Percentiles rank a stretch among this genome's conserved stretches.
phyloP scores from a whole-genome alignment of 2,888 invertebrate species.

The Heteromurus nitidus region DNA sequence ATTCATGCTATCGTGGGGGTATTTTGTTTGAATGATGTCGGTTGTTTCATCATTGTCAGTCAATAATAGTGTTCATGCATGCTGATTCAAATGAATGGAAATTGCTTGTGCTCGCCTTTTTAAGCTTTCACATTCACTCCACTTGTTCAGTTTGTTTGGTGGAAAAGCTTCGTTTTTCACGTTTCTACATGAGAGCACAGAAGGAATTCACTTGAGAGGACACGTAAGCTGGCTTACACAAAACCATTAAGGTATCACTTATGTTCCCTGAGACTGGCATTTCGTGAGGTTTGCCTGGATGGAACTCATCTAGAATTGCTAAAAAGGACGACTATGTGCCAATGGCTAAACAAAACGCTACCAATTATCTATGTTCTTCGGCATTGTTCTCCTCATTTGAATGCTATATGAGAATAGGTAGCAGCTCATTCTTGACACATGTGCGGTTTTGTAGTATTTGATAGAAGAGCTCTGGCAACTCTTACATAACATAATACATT shows the following conservation, averaged over 20 bases:
- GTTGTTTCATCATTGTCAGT: conserved; percentile 67
- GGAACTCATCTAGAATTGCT: no score
- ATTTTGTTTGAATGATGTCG: conserved; percentile 63
- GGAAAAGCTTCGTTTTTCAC: no score
- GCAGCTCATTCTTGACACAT: no score
- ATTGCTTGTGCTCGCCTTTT: conserved; percentile 53
- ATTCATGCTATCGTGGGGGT: conserved; percentile 22
- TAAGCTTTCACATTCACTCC: conserved; percentile 9
- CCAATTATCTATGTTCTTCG: no score
- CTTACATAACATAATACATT: no score
- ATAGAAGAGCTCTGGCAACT: no score
- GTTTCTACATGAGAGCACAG: no score
- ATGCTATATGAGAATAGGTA: no score
- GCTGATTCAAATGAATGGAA: conserved; percentile 50
- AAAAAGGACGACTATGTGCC: no score
- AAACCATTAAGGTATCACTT: conserved; percentile 42
- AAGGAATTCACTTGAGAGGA: conserved; percentile 32
- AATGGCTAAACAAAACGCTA: background rate
- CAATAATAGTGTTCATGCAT: conserved; percentile 61
- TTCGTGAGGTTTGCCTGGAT: conserved; percentile 6
- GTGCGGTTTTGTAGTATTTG: no score
- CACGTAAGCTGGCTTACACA: conserved; percentile 46
- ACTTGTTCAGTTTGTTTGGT: background rate
- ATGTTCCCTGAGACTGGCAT: conserved; percentile 19
- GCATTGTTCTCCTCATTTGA: no score